phyloP scores from a whole-genome alignment of 1,140 invertebrate genomes.

The Chionoecetes opilio region DNA sequence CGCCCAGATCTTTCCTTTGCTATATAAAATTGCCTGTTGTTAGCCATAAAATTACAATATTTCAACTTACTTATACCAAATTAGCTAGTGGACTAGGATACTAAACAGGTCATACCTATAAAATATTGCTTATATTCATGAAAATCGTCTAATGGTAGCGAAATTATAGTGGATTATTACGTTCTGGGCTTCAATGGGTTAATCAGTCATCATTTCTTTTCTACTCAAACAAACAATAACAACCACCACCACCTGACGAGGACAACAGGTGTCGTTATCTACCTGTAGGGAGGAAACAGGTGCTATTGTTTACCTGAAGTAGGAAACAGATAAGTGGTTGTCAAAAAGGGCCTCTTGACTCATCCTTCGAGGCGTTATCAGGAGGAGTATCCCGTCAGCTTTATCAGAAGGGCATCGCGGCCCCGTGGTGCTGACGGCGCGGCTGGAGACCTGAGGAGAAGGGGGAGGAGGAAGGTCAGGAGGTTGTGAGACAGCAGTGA shows the following conservation, averaged over 20 bases:
- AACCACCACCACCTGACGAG: background rate
- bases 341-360: constrained; percentile 35
- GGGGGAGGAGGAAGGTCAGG: too few species aligned
- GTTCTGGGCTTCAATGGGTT: too few species aligned
- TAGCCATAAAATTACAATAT: too few species aligned
- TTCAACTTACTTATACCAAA: too few species aligned
- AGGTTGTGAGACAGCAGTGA: background rate
- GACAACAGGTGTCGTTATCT: background rate
- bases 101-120: too few species aligned
- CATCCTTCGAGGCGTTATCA: constrained; percentile 12
- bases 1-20: too few species aligned
- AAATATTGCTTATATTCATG: too few species aligned
- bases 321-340: constrained; percentile 38
- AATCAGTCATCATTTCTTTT: too few species aligned
- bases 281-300: background rate
- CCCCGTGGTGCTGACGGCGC: background rate
- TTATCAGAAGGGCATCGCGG: constrained; percentile 32
- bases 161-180: too few species aligned
- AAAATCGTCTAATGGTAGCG: too few species aligned
- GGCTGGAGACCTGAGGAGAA: background rate
- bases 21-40: too few species aligned
- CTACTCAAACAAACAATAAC: background rate
- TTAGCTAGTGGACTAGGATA: too few species aligned
- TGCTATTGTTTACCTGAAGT: background rate
- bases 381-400: constrained; percentile 27